Evolutionary conservation across 2,113 vertebrate genomes (phyloP), one percentile per base, ranked within the genome.

Genomic region (Petromus typicus): DNA sequence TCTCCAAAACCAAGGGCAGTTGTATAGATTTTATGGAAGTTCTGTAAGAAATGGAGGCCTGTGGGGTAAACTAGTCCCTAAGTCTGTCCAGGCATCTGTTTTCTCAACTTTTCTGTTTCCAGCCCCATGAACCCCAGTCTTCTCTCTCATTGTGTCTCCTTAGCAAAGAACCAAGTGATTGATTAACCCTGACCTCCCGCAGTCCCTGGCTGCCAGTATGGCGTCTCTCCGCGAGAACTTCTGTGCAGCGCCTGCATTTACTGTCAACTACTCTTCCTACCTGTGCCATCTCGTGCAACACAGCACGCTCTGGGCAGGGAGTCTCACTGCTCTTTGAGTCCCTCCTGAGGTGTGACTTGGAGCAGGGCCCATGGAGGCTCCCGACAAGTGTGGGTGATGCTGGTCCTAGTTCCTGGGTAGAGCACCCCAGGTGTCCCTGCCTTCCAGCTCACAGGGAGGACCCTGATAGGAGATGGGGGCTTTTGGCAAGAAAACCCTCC

Each of bases 221-320:
- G 0, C 18, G 0, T 2, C 11, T 18, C 5, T 40, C 0, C 0
- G 13, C 2, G 43, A 61, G 37, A 5, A 32, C 43, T 20, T 69
- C 2, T 25, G 0, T 0, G 23, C 18, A 0, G 40, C 27, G 57
- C 45, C 57, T 59, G 76, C 63, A 27, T 61, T 80, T 34, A 32
- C 14, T 7, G 5, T 27, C 14, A 56, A n/a, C 45, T 56, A n/a
- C 66, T 51, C 32, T 80, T 57, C n/a, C 59, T 43, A 13, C 51
- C 57, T 5, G 7, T 34, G 63, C 20, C 43, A 7, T 63, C 10
- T 67, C 57, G 57, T 48, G 23, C 69, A 30, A 66, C 16, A 34
- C 11, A 5, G 23, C 3, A 73, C 51, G 37, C 12, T 10, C 63
- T 64, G 51, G 71, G 22, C 57, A 43, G 40, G 37, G 63, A 3